Evolutionary conservation across 2,797 vertebrate species (phyloP).

Genomic region (Alcedo quadribrachys): DNA sequence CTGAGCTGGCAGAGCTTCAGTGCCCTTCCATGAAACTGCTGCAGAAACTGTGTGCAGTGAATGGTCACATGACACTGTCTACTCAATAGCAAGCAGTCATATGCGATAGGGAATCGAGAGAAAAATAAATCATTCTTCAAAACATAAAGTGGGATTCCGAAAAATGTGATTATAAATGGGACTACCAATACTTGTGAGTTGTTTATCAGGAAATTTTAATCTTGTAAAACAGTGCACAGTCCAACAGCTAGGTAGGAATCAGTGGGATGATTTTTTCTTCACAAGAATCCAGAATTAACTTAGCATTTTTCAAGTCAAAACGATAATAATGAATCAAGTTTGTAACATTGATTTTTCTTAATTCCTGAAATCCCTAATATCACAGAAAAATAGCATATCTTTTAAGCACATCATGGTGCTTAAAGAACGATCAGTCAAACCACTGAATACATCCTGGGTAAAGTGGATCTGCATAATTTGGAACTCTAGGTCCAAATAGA

Average conservation of each 20-base stretch:
- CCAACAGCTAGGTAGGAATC: neutral
- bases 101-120: neutral
- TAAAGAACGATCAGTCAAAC: neutral
- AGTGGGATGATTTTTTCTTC: neutral
- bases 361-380: neutral
- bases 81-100: no score
- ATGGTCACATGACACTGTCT: neutral
- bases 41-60: no score
- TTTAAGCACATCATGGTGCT: neutral
- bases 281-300: neutral
- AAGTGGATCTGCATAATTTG: neutral
- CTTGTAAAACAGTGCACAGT: accelerated
- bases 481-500: accelerated
- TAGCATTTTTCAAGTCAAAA: neutral
- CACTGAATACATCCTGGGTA: neutral
- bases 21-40: no score
- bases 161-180: neutral
- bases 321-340: neutral
- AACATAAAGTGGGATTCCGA: neutral
- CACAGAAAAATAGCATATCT: neutral
- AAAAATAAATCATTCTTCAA: neutral
- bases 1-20: no score
- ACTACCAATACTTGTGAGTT: neutral
- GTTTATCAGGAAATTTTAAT: neutral
- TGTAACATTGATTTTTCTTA: neutral